phyloP scores from a whole-genome alignment of 2,888 invertebrate genomes.

The Melanostoma scalare region DNA sequence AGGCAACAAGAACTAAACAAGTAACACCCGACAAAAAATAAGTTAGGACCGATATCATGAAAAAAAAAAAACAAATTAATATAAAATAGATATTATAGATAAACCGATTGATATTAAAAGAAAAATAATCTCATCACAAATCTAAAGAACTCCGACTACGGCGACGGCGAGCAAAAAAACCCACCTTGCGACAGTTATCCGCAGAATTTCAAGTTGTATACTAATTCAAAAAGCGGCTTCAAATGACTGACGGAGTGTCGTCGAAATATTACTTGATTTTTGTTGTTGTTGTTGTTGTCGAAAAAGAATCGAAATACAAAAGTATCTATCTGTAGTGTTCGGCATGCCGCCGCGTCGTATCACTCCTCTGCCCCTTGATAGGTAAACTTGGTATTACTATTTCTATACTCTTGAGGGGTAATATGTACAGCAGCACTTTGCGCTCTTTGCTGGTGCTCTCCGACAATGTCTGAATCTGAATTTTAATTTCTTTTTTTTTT shows the following conservation, averaged over 20 bases:
- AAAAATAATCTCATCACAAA: constrained; percentile 32
- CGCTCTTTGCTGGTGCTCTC: constrained; percentile 51
- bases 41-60: constrained; percentile 6
- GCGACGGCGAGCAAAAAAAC: constrained; percentile 9
- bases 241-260: constrained; percentile 70
- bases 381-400: constrained; percentile 43
- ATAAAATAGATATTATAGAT: constrained; percentile 2
- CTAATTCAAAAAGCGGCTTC: constrained; percentile 64
- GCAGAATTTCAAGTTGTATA: constrained; percentile 72
- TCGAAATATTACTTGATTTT: constrained; percentile 68
- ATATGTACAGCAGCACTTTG: constrained; percentile 24
- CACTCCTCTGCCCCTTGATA: constrained; percentile 24
- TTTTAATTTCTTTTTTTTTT: not conserved
- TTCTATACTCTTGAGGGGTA: constrained; percentile 33
- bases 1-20: constrained; percentile 4
- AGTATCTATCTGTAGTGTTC: constrained; percentile 54
- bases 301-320: constrained; percentile 55
- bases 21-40: constrained; percentile 21
- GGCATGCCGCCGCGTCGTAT: constrained; percentile 9
- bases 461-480: constrained; percentile 9
- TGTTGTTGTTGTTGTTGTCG: constrained; percentile 34
- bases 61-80: constrained; percentile 28
- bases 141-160: constrained; percentile 15
- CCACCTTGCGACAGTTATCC: constrained; percentile 68
- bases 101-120: not conserved